A percentile compares a stretch with the other conserved stretches of the same genome.
Evolutionary conservation across 2,888 invertebrate genomes (phyloP).

Genomic region (Frankliniella fusca): DNA sequence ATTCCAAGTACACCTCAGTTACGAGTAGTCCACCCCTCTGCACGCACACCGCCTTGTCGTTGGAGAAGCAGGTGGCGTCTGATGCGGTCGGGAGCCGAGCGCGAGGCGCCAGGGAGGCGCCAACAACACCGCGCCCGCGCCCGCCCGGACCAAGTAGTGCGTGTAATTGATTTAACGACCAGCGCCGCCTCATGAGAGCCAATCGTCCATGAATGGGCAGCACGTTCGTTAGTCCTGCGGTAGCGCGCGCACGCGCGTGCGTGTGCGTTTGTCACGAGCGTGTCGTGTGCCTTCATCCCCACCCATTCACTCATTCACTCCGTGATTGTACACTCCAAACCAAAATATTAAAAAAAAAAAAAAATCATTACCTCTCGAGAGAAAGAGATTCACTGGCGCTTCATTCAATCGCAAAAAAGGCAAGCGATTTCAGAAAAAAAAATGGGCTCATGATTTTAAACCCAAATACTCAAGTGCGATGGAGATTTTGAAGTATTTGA

Average conservation of each 20-base stretch:
- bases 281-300: not conserved
- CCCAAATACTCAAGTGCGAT: no score
- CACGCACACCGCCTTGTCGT: not conserved
- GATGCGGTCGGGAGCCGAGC: no score
- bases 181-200: not conserved
- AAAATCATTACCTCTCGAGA: not conserved
- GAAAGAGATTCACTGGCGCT: not conserved
- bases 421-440: no score
- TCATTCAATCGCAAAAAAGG: no score
- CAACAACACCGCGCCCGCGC: not conserved
- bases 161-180: constrained; percentile 18
- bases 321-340: not conserved
- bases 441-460: no score
- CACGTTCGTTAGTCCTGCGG: not conserved
- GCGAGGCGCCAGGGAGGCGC: not conserved
- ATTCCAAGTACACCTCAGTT: no score
- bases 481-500: no score
- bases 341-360: no score
- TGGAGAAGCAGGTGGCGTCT: not conserved
- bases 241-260: not conserved
- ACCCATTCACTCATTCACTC: no score
- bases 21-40: not conserved
- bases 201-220: constrained; percentile 9
- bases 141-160: not conserved
- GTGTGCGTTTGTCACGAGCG: not conserved